Base-by-base conservation (phyloP, 92 coral and sea anemone genomes). In the Diadumene lineata region DNA sequence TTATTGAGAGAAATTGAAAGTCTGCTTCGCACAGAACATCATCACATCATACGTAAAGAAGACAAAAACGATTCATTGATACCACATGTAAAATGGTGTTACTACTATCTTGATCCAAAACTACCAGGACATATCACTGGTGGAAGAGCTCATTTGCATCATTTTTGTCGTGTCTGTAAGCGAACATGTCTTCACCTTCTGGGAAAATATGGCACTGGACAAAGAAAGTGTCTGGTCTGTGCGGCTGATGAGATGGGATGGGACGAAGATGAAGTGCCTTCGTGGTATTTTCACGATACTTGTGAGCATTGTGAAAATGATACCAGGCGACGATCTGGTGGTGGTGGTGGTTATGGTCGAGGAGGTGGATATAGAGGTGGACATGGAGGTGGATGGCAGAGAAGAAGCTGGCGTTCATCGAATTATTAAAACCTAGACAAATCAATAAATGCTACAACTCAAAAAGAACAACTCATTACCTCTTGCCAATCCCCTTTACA, bases 161-260 rank as follows among this genome's bases (percentile, higher is more conserved):
- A 70, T 44, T 34, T 34, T 0, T 70, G 75, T 43, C 27, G 75
- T 30, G 64, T 51, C 22, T 70, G 75, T 32, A 70, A 55, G 32
- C 63, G 75, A 10, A 70, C 62, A 19, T 70, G 75, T 55, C 75
- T 70, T 2, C 65, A 70, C 32, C 75, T 70, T 28, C 46, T 70
- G 16, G 75, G 75, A 29, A 70, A 29, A 44, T 70, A 55, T 55
- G 75, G 75, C 38, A 70, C 75, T 13, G 75, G 75, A 0, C 16
- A 25, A 11, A 70, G 75, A 38, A 70, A 31, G 50, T 70, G 75
- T 30, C 30, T 70, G 44, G 75, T 0, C 18, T 70, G 75, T 31
- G 75, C 75, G 11, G 64, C 64, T 3, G 16, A 58, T 21, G 75
- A 70, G 75, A 28, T 32, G 28, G 75, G 64, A 0, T 70, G 75